Conservation (phyloP, 2,797 vertebrate genomes). For the Babyrousa celebensis region DNA sequence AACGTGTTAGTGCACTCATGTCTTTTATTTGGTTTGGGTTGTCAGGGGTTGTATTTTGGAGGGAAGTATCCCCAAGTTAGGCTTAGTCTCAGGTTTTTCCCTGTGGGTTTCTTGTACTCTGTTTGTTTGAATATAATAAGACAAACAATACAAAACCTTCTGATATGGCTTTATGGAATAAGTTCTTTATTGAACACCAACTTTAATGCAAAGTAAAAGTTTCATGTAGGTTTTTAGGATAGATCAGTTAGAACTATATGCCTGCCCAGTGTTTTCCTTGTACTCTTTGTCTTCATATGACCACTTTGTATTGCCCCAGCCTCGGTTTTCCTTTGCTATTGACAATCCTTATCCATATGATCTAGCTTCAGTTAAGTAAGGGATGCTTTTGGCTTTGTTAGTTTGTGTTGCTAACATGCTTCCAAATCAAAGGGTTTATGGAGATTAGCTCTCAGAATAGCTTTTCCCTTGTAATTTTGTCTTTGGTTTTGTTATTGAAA, state of each 20-base stretch:
- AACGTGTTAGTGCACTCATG: neutral
- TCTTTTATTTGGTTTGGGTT: neutral
- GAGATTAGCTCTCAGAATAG: slow-evolving; percentile 55
- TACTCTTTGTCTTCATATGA: neutral
- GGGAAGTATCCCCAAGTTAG: neutral
- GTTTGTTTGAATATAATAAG: slow-evolving; percentile 17
- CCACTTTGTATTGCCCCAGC: neutral
- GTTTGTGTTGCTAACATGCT: slow-evolving; percentile 70
- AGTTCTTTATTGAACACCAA: neutral
- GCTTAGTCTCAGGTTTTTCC: slow-evolving; percentile 1
- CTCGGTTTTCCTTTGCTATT: slow-evolving; percentile 52
- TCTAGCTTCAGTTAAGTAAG: slow-evolving; percentile 37
- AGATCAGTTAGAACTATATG: neutral
- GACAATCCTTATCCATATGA: neutral
- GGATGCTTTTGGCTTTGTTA: slow-evolving; percentile 43
- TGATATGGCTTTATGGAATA: neutral
- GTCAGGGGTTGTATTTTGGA: neutral
- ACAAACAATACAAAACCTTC: neutral
- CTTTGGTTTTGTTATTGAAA: slow-evolving; percentile 79
- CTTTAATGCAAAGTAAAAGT: slow-evolving; percentile 54
- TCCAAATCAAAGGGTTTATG: slow-evolving; percentile 75
- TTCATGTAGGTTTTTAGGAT: neutral
- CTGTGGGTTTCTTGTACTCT: slow-evolving; percentile 46
- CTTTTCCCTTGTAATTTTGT: slow-evolving; percentile 81
- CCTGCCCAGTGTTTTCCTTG: neutral